Percentiles rank a stretch among this genome's conserved stretches.
Conservation (phyloP, 2,888 invertebrate species). For the Tenthredo distinguenda region DNA sequence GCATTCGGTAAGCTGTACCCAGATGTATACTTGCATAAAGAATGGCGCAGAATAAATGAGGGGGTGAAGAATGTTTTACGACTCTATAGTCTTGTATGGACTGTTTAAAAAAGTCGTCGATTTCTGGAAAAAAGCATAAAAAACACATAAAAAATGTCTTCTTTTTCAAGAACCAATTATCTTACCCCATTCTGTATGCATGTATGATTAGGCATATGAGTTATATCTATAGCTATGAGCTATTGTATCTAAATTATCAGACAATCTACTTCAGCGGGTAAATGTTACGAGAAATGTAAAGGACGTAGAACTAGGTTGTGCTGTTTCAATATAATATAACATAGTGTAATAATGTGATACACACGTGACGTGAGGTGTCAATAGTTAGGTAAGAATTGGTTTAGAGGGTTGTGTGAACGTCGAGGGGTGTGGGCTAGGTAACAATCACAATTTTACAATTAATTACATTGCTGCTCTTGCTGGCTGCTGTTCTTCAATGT, state of each 20-base stretch:
- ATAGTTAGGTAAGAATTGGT: constrained; percentile 10
- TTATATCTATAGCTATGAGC: constrained; percentile 19
- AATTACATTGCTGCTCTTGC: neutral
- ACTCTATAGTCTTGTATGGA: neutral
- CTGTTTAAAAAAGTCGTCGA: neutral
- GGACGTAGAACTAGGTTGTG: constrained; percentile 23
- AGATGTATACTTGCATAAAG: neutral
- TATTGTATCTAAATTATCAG: constrained; percentile 43
- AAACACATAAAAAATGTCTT: neutral
- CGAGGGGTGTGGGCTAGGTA: neutral
- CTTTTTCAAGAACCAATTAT: neutral
- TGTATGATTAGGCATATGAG: constrained; percentile 10
- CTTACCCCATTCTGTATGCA: constrained; percentile 25
- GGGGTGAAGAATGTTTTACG: neutral
- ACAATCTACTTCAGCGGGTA: constrained; percentile 42
- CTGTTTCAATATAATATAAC: constrained; percentile 28
- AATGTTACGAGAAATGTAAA: constrained; percentile 30
- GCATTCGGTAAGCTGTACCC: constrained; percentile 18
- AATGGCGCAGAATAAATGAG: neutral
- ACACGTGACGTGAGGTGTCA: constrained; percentile 19
- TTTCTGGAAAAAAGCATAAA: neutral
- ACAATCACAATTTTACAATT: constrained; percentile 32
- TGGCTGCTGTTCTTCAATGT: constrained; percentile 6
- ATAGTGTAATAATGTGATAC: constrained; percentile 16
- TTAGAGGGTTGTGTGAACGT: neutral